These are phyloP conservation scores for Hydraecia micacea DNA, from an alignment of 2,888 invertebrate species.

Conservation along the genomic window DNA sequence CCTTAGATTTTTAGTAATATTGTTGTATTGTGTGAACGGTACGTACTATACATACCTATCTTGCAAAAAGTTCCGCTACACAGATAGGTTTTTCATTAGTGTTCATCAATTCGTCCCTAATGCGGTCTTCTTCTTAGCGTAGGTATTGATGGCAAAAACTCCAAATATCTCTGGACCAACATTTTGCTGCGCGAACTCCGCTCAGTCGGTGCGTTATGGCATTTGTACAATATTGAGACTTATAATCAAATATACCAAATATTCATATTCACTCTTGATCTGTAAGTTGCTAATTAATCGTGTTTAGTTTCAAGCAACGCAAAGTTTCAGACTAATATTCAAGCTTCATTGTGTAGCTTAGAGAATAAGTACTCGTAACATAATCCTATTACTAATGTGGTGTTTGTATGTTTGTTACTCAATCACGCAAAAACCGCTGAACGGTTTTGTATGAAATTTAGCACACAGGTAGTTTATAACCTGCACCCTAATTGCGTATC, in stretches of 20 bases:
- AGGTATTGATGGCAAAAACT: too few species aligned
- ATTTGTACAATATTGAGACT: not conserved
- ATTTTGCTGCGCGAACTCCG: too few species aligned
- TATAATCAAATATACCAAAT: not conserved
- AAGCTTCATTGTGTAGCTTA: too few species aligned
- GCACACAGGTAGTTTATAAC: not conserved
- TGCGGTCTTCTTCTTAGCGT: too few species aligned
- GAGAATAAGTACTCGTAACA: not conserved
- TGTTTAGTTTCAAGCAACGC: slow-evolving; percentile 2
- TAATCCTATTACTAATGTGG: not conserved
- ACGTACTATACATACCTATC: not conserved
- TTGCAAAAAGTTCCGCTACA: too few species aligned
- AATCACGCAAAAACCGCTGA: not conserved
- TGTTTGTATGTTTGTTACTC: not conserved
- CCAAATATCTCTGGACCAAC: too few species aligned
- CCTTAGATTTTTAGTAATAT: not conserved
- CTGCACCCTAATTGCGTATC: not conserved
- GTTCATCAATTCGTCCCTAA: not conserved
- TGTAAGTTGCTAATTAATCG: not conserved
- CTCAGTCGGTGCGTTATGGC: not conserved
- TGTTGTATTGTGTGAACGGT: not conserved
- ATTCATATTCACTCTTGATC: not conserved
- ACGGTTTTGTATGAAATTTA: not conserved
- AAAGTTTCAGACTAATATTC: slow-evolving; percentile 11
- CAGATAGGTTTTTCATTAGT: not conserved